Evolutionary conservation across 2,113 vertebrate species (phyloP).

Genomic region (Brachionichthys hirsutus): DNA sequence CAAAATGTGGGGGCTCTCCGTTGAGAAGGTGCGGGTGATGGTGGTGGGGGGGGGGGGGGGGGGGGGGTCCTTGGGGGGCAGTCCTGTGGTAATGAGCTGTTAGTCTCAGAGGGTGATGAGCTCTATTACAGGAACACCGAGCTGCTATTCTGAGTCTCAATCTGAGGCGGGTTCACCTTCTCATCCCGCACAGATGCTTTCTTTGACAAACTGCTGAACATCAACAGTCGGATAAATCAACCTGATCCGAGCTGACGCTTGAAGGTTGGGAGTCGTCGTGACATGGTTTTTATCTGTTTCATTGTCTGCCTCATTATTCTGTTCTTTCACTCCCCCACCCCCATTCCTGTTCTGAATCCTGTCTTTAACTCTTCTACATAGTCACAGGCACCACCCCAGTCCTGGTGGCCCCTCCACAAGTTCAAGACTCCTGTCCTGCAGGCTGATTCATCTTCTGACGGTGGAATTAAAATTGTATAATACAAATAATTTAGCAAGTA

Average conservation of each 20-base stretch:
- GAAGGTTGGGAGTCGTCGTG: too few species aligned
- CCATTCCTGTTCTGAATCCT: too few species aligned
- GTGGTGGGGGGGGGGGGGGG: too few species aligned
- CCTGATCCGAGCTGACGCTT: too few species aligned
- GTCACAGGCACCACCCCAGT: background rate
- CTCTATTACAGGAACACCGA: constrained; percentile 62
- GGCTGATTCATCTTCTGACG: constrained; percentile 14
- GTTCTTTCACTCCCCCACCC: too few species aligned
- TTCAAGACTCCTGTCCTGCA: constrained; percentile 6
- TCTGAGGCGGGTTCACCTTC: constrained; percentile 62
- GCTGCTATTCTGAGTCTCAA: constrained; percentile 70
- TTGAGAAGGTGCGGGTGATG: constrained; percentile 24
- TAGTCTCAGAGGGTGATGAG: constrained; percentile 65
- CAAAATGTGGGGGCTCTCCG: constrained; percentile 18
- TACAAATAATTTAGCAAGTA: too few species aligned
- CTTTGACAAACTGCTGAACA: constrained; percentile 19
- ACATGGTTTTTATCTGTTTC: too few species aligned
- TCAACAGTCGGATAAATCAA: too few species aligned
- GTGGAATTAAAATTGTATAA: too few species aligned
- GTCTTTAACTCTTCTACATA: too few species aligned
- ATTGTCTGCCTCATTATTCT: too few species aligned
- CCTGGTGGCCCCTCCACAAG: background rate
- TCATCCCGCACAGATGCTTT: constrained; percentile 45
- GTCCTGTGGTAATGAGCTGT: constrained; percentile 72
- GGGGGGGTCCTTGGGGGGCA: constrained; percentile 44